Evolutionary conservation across 2,797 vertebrate species (phyloP).

Genomic region (Megalops cyprinoides): DNA sequence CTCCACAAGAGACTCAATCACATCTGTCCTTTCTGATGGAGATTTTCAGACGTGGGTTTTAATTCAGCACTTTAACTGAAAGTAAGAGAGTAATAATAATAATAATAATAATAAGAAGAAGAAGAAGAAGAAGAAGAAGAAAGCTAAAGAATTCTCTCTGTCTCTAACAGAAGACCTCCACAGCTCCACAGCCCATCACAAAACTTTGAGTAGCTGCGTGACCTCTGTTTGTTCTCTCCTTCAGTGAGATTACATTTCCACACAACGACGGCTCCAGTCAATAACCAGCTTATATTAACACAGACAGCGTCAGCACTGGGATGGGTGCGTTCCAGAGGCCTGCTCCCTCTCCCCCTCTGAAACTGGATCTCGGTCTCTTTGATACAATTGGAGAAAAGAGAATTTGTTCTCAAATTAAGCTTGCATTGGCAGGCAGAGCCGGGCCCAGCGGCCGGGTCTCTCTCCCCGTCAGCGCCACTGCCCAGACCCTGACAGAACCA

Average conservation of each 20-base stretch:
- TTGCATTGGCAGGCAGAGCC: slow-evolving; percentile 45
- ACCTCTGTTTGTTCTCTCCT: background rate
- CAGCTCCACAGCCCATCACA: too few relatives aligned
- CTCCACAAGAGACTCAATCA: too few relatives aligned
- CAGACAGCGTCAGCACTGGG: background rate
- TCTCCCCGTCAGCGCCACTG: slow-evolving; percentile 72
- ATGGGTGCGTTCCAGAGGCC: slow-evolving; percentile 11
- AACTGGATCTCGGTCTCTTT: background rate
- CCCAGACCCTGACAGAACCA: slow-evolving; percentile 86
- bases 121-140: too few relatives aligned
- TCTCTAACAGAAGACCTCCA: too few relatives aligned
- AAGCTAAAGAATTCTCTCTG: too few relatives aligned
- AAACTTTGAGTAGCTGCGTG: too few relatives aligned
- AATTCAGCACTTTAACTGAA: too few relatives aligned
- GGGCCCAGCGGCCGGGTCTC: slow-evolving; percentile 28
- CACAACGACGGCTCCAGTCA: background rate
- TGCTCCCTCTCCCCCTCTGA: background rate
- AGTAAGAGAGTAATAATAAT: too few relatives aligned
- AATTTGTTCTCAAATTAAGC: slow-evolving; percentile 45
- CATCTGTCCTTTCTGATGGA: too few relatives aligned
- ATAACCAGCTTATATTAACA: slow-evolving; percentile 8
- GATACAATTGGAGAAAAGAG: slow-evolving; percentile 33
- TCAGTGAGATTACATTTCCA: slow-evolving; percentile 25
- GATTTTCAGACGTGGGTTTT: too few relatives aligned
- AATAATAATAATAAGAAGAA: too few relatives aligned